Evolutionary conservation across 2,113 vertebrate genomes (phyloP).

Genomic region (Burhinus bistriatus): DNA sequence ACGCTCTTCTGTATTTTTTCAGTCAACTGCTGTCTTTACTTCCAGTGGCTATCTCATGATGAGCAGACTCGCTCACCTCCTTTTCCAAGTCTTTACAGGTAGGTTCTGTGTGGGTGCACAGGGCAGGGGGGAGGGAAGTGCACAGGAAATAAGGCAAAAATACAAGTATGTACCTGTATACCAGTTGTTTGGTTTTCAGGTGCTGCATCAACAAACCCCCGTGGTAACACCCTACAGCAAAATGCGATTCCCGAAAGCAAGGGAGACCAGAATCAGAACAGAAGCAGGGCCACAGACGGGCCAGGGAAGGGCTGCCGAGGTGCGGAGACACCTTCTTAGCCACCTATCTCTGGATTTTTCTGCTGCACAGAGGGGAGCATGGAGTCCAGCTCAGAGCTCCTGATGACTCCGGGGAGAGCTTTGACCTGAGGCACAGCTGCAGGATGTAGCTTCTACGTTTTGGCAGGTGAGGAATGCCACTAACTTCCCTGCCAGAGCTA

Average conservation of each 20-base stretch:
- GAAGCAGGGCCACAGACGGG: neutral
- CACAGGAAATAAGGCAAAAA: neutral
- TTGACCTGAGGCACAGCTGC: neutral
- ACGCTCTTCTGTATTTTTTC: neutral
- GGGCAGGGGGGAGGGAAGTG: neutral
- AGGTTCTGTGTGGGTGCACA: accelerated
- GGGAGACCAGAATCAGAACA: neutral
- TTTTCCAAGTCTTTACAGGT: accelerated
- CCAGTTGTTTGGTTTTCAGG: neutral
- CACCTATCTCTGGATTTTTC: neutral
- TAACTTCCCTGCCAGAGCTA: neutral
- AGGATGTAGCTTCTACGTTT: neutral
- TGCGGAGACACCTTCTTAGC: neutral
- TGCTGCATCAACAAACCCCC: neutral
- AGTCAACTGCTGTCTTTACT: neutral
- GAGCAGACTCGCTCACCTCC: neutral
- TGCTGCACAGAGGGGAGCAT: neutral
- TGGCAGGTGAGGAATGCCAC: neutral
- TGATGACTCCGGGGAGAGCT: neutral
- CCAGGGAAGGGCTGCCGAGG: neutral
- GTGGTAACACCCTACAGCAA: neutral
- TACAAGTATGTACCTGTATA: accelerated
- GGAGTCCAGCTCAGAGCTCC: neutral
- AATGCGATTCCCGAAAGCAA: neutral
- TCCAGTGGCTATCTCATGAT: accelerated